phyloP scores from a whole-genome alignment of 2,113 vertebrate species.

The Sula dactylatra region DNA sequence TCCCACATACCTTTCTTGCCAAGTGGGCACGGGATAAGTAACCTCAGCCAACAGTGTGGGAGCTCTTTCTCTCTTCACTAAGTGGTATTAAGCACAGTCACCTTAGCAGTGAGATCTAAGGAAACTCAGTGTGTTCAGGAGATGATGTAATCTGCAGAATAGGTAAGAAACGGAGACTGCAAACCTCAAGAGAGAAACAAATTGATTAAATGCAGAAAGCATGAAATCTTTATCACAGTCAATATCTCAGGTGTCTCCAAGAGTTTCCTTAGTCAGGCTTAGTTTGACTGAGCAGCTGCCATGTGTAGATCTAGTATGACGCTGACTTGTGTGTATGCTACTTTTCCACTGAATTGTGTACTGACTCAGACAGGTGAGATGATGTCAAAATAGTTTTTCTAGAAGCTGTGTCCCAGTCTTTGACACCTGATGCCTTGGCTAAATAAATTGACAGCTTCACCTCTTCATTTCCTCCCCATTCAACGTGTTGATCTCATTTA shows the following conservation, averaged over 20 bases:
- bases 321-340: neutral
- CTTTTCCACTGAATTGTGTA: neutral
- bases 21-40: neutral
- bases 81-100: neutral
- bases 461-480: neutral
- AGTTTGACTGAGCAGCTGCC: constrained; percentile 42
- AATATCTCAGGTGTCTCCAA: constrained; percentile 13
- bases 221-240: neutral
- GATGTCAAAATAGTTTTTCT: neutral
- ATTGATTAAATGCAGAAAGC: neutral
- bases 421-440: neutral
- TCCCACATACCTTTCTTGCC: neutral
- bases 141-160: constrained; percentile 25
- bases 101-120: neutral
- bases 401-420: neutral
- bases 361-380: neutral
- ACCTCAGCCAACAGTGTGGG: neutral
- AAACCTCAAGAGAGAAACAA: constrained; percentile 21
- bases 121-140: constrained; percentile 10
- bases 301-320: neutral
- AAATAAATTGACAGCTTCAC: neutral
- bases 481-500: neutral
- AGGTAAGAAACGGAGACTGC: constrained; percentile 45
- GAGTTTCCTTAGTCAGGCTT: constrained; percentile 2
- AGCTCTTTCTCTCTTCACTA: neutral